Conservation (phyloP, 1,140 invertebrate genomes). For the Trichonephila clavata region DNA sequence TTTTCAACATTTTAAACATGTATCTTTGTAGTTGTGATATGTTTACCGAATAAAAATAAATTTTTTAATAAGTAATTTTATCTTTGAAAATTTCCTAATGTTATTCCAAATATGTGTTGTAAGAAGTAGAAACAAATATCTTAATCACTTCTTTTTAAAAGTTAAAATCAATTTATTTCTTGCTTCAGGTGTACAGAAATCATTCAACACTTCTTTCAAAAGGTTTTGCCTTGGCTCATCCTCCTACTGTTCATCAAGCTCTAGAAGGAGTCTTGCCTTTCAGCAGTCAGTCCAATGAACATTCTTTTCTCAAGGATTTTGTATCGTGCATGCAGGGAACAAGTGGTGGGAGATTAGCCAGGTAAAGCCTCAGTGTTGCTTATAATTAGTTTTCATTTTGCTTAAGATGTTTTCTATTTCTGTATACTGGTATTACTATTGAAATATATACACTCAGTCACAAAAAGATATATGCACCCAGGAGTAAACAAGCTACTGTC, state of each 20-base stretch:
- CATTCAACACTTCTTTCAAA: conserved; percentile 91
- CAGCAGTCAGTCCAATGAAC: conserved; percentile 90
- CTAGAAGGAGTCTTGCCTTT: conserved; percentile 93
- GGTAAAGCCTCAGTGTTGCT: conserved; percentile 77
- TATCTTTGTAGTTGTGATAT: too few relatives aligned
- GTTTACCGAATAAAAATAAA: too few relatives aligned
- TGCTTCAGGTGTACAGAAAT: conserved; percentile 85
- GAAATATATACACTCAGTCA: too few relatives aligned
- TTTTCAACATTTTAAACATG: too few relatives aligned
- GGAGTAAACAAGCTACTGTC: too few relatives aligned
- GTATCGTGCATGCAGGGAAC: conserved; percentile 91
- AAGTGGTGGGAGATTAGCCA: conserved; percentile 93
- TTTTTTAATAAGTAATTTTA: too few relatives aligned
- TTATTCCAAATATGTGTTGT: too few relatives aligned
- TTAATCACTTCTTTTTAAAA: too few relatives aligned
- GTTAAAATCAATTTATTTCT: not conserved
- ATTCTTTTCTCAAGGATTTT: conserved; percentile 96
- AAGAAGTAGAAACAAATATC: too few relatives aligned
- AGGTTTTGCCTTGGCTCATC: conserved; percentile 93
- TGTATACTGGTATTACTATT: too few relatives aligned
- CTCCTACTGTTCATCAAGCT: conserved; percentile 93
- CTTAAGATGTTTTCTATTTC: not conserved
- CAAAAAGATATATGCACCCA: too few relatives aligned
- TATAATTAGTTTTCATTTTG: not conserved
- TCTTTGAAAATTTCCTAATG: too few relatives aligned